Base-by-base conservation (phyloP, 2,888 invertebrate genomes). In the Allacma fusca region DNA sequence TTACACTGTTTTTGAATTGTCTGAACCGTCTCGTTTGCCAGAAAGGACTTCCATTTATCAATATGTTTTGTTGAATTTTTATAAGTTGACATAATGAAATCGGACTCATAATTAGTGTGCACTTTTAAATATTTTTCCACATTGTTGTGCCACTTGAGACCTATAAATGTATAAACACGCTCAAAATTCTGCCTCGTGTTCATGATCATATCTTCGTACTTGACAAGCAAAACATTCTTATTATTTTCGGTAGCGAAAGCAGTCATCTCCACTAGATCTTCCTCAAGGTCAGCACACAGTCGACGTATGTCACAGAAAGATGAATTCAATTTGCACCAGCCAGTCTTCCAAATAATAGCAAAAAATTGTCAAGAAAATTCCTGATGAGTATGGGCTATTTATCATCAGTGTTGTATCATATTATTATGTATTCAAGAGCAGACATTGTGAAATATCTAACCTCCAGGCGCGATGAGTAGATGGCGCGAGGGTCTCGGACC, bases 401-500 rank as follows among this genome's bases (percentile, higher is more conserved):
- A n/a, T n/a, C n/a, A n/a, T 21, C 19, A 59, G 19, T 59, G 7
- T 59, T 19, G n/a, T 23, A 13, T 59, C n/a, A 59, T 21, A 59
- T 21, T 13, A 59, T 5, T 59, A 59, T 59, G 19, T 59, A 23
- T 59, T 23, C 7, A 19, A 59, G 19, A 13, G 34, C 23, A 19
- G 9, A 7, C 4, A 19, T 34, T 24, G 4, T 23, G 7, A 44
- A 24, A 28, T 23, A 23, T 16, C 2, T 57, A 26, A 74, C 74
- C 26, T 74, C 29, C 57, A 67, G 16, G n/a, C 75, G 13, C 12
- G 75, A 75, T 9, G 68, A 40, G 28, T 21, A 68, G 13, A 50
- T 68, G 1, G 43, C 75, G 7, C 75, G 24, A 9, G 75, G 75
- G 24, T 75, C 75, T n/a, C 75, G 44, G 5, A 75, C 28, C 9